Conservation (phyloP, 2,797 vertebrate genomes). For the Semaprochilodus insignis region DNA sequence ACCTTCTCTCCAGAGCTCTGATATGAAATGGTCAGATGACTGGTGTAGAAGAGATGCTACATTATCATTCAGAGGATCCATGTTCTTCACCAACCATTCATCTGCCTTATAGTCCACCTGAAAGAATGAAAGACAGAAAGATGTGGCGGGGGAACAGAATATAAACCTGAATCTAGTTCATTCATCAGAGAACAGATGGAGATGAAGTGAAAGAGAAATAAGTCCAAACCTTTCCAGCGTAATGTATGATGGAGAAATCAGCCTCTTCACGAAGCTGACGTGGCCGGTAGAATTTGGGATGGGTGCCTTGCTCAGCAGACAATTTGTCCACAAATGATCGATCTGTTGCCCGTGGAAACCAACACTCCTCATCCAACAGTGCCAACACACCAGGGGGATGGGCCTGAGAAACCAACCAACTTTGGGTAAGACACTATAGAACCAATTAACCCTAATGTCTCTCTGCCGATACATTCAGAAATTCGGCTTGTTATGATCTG, state of each 20-base stretch:
- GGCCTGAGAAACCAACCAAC: conserved; percentile 69
- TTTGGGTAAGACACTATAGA: conserved; percentile 7
- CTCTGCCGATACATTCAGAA: background rate
- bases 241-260: conserved; percentile 91
- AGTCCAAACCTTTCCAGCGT: conserved; percentile 87
- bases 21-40: conserved; percentile 88
- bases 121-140: background rate
- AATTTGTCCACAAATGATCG: conserved; percentile 92
- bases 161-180: background rate
- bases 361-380: conserved; percentile 92
- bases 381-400: conserved; percentile 90
- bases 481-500: background rate
- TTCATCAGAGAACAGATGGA: background rate
- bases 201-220: background rate
- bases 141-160: background rate
- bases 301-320: conserved; percentile 84
- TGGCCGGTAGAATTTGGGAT: conserved; percentile 90
- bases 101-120: conserved; percentile 92
- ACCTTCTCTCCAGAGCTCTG: conserved; percentile 95
- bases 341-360: conserved; percentile 94
- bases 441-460: background rate
- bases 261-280: conserved; percentile 87
- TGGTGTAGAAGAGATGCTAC: conserved; percentile 90
- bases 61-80: conserved; percentile 92
- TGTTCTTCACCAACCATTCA: conserved; percentile 93